A percentile compares a stretch with the other conserved stretches of the same genome.
phyloP scores from a whole-genome alignment of 2,113 vertebrate species.

The Cranoglanis bouderius region DNA sequence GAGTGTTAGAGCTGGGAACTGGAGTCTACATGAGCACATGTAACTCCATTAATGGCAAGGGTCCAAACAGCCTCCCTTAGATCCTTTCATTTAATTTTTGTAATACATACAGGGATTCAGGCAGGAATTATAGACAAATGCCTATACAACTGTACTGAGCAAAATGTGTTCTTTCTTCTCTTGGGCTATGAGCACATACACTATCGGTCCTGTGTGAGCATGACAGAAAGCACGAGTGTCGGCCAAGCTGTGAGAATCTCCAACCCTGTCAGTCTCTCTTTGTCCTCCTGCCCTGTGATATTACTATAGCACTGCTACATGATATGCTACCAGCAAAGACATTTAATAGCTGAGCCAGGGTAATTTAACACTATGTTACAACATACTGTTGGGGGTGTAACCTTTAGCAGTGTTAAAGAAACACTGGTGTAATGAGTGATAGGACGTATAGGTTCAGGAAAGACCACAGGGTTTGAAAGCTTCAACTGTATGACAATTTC shows the following conservation, averaged over 20 bases:
- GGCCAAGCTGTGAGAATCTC: constrained; percentile 15
- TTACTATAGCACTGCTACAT: constrained; percentile 19
- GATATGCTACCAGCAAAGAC: constrained; percentile 27
- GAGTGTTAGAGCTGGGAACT: neutral
- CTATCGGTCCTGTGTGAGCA: neutral
- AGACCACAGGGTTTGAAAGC: neutral
- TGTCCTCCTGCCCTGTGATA: constrained; percentile 22
- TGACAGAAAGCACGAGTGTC: neutral
- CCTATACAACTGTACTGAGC: neutral
- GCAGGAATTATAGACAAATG: neutral
- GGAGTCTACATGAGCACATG: neutral
- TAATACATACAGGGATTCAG: neutral
- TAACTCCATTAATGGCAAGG: neutral
- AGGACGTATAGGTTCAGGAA: neutral
- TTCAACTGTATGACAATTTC: neutral
- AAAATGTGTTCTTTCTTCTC: neutral
- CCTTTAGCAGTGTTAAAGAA: neutral
- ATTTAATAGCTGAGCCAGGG: constrained; percentile 23
- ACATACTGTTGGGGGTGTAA: neutral
- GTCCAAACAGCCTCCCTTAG: neutral
- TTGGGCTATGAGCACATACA: neutral
- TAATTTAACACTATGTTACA: constrained; percentile 16
- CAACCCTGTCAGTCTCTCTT: neutral
- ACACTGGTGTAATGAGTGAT: neutral
- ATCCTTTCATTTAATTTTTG: neutral